Evolutionary conservation across 2,888 invertebrate genomes (phyloP), one percentile per base, ranked within the genome.

Genomic region (Tineola bisselliella): DNA sequence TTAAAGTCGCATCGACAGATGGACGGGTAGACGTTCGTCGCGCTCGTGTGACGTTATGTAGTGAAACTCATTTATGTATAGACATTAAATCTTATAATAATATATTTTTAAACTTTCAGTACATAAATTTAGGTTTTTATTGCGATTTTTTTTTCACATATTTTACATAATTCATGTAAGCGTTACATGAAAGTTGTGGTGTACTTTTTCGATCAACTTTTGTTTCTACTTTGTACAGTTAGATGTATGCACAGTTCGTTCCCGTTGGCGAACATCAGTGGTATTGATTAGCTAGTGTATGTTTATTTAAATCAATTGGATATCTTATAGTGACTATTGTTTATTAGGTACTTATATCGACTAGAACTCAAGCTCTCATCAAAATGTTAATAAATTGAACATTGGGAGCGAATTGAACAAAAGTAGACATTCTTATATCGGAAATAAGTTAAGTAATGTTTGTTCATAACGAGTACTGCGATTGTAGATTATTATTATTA

Each of bases 21-120:
- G 54, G 12, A 19, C 19, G 18, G 25, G 25, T 25, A 2, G 25
- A 2, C 25, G 25, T 25, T 25, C n/a, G n/a, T n/a, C 31, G 31
- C 10, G 38, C 13, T 30, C 59, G 43, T n/a, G 44, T 52, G 25
- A 25, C 25, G 59, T 17, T 43, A 79, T 77, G 79, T 77, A 77
- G 77, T 80, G 81, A 79, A 48, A 77, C 84, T 81, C 82, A 82
- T 82, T 76, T 82, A 81, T 84, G 84, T 84, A 84, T 84, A 84
- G 86, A 86, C 84, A 78, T 84, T 81, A 78, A 83, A 84, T 84
- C 82, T 81, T 83, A 84, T 83, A 82, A 84, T 83, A 82, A 83
- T 84, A 84, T 86, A 84, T 84, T 84, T 84, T 84, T 83, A 84
- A 48, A 84, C 74, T 82, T 84, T 84, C 84, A 79, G 79, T 84